Conservation (phyloP, 1,140 invertebrate genomes). For the Asobara japonica region DNA sequence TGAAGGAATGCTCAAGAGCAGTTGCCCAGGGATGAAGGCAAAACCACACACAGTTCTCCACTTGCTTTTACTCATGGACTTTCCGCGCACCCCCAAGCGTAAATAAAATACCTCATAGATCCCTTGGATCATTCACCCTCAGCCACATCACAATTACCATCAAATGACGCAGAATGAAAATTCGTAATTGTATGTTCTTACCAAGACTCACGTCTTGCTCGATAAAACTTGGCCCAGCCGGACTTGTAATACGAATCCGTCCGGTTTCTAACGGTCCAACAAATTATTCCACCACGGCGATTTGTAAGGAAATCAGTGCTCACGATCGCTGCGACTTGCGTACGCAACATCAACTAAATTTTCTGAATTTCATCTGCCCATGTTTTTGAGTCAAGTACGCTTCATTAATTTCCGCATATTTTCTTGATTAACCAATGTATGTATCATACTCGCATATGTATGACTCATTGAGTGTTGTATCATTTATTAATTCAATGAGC, state of each 20-base stretch:
- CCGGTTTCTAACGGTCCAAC: constrained; percentile 2
- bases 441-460: too few relatives aligned
- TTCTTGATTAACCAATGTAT: too few relatives aligned
- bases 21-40: too few relatives aligned
- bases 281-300: background rate
- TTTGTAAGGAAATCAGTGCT: background rate
- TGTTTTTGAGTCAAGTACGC: too few relatives aligned
- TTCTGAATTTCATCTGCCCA: background rate
- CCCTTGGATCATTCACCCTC: background rate
- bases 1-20: too few relatives aligned
- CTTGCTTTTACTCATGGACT: too few relatives aligned
- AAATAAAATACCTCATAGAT: background rate
- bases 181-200: background rate
- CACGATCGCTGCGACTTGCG: background rate
- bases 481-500: too few relatives aligned
- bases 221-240: background rate
- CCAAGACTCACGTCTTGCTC: background rate
- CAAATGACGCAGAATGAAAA: background rate
- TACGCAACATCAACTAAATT: background rate
- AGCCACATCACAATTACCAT: background rate
- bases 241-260: background rate
- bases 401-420: too few relatives aligned
- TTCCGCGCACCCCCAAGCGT: background rate
- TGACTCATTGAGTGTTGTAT: too few relatives aligned
- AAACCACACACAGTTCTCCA: too few relatives aligned